Conservation (phyloP, 2,113 vertebrate genomes). For the Cariama cristata region DNA sequence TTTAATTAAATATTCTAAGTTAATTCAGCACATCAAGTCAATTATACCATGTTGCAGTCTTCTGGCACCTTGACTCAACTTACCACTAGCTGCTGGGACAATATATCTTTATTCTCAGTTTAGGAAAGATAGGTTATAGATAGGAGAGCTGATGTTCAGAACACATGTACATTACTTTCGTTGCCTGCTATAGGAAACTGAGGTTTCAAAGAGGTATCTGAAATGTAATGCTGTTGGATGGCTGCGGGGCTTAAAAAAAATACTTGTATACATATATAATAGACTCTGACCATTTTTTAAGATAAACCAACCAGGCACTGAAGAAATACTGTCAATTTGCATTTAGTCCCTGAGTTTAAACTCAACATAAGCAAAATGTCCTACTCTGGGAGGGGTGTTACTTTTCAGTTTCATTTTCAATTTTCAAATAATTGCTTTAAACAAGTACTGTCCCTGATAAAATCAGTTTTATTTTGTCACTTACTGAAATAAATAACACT, state of each 20-base stretch:
- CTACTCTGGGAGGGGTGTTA: background rate
- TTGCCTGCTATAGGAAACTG: constrained; percentile 14
- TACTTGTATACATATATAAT: background rate
- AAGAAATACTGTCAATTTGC: background rate
- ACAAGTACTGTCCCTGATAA: background rate
- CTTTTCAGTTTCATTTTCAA: background rate
- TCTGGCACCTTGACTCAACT: constrained; percentile 22
- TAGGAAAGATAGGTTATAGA: constrained; percentile 17
- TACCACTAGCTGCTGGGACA: constrained; percentile 29
- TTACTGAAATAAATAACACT: background rate
- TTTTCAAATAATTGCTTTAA: background rate
- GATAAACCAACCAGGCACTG: background rate
- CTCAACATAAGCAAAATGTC: background rate
- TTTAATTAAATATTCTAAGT: background rate
- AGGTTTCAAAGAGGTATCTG: constrained; percentile 55
- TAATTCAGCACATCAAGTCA: constrained; percentile 14
- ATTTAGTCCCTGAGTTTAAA: constrained; percentile 8
- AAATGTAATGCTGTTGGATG: constrained; percentile 37
- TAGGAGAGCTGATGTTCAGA: constrained; percentile 28
- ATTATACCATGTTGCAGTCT: background rate
- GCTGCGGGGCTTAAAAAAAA: constrained; percentile 7
- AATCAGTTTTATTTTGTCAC: background rate
- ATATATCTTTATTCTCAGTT: background rate
- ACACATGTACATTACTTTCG: background rate
- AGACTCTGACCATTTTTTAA: background rate